Base-by-base conservation (phyloP, 92 coral and sea anemone genomes). In the Phenganax stokvisi region DNA sequence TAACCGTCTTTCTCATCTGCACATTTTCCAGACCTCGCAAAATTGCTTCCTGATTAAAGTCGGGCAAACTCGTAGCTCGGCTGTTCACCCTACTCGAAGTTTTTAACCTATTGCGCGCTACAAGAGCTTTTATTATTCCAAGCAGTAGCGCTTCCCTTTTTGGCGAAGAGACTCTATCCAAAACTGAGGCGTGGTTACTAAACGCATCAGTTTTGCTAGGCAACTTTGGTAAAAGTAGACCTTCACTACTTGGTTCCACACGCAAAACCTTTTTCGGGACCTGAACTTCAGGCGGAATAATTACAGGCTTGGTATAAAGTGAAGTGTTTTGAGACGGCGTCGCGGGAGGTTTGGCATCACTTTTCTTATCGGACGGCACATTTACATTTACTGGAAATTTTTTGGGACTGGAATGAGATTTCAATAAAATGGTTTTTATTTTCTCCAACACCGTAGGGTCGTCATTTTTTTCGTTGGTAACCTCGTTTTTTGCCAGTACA, bases 21-120 rank as follows among this genome's bases (percentile, higher is more conserved):
- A 79, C 52, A 28, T 69, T 79, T 53, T 79, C 74, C 57, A 79
- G 54, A 63, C 74, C 83, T 64, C 63, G 83, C 68, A 79, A 56
- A 62, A 79, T 54, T 25, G 72, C 83, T 12, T 79, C 51, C 54
- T 55, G 53, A 59, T 63, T 63, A 51, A 63, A 63, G 53, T 79
- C 74, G n/a, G 83, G 83, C 51, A 79, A 3, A 9, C 25, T 17
- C 9, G 29, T 20, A 6, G 73, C 44, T 28, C 44, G 44, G 62
- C 77, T 59, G 74, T 51, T 79, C 83, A 44, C 16, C 57, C 6
- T 54, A 53, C 66, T 11, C 7, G 71, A 68, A 12, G 73, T 29
- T 27, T 76, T 76, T 60, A 59, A 30, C 62, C 56, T 47, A 28
- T 54, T 53, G 61, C 74, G 83, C 8, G 61, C 73, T 25, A 79